A percentile compares a stretch with the other conserved stretches of the same genome.
phyloP scores from a whole-genome alignment of 64 coral and sea anemone species.

The Dendronephthya gigantea region DNA sequence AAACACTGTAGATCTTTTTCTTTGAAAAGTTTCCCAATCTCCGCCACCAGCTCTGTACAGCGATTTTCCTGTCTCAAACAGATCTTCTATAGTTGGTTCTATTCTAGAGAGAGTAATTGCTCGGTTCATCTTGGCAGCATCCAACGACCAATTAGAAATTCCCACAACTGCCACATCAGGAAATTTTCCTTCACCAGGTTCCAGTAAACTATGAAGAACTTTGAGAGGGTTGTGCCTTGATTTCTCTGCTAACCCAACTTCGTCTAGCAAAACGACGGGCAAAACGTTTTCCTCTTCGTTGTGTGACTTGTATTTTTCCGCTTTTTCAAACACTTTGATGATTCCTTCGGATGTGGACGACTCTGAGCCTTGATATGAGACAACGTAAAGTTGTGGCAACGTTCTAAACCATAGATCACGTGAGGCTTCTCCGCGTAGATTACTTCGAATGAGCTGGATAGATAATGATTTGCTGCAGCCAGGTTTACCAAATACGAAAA shows the following conservation, averaged over 20 bases:
- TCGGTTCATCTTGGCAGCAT: slow-evolving; percentile 65
- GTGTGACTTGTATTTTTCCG: slow-evolving; percentile 37
- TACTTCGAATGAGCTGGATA: slow-evolving; percentile 57
- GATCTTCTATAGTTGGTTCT: slow-evolving; percentile 45
- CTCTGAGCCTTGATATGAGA: slow-evolving; percentile 59
- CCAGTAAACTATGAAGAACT: slow-evolving; percentile 54
- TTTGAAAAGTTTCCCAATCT: background rate
- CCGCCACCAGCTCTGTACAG: slow-evolving; percentile 15
- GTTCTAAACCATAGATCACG: slow-evolving; percentile 41
- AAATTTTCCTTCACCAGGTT: too few relatives aligned
- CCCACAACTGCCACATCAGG: slow-evolving; percentile 57
- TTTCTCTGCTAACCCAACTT: slow-evolving; percentile 55
- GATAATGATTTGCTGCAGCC: slow-evolving; percentile 62
- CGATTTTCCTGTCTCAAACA: slow-evolving; percentile 51
- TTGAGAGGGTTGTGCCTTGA: slow-evolving; percentile 55
- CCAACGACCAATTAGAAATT: slow-evolving; percentile 59
- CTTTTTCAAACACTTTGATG: slow-evolving; percentile 61
- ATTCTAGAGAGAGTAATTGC: slow-evolving; percentile 49
- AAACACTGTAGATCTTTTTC: background rate
- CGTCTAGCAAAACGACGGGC: slow-evolving; percentile 53
- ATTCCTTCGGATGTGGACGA: slow-evolving; percentile 61
- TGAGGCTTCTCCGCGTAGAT: slow-evolving; percentile 42
- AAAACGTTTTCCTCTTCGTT: slow-evolving; percentile 33
- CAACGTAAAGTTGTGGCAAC: slow-evolving; percentile 53
- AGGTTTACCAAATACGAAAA: slow-evolving; percentile 60